Evolutionary conservation across 2,888 invertebrate genomes (phyloP).

Genomic region (Machimus atricapillus): DNA sequence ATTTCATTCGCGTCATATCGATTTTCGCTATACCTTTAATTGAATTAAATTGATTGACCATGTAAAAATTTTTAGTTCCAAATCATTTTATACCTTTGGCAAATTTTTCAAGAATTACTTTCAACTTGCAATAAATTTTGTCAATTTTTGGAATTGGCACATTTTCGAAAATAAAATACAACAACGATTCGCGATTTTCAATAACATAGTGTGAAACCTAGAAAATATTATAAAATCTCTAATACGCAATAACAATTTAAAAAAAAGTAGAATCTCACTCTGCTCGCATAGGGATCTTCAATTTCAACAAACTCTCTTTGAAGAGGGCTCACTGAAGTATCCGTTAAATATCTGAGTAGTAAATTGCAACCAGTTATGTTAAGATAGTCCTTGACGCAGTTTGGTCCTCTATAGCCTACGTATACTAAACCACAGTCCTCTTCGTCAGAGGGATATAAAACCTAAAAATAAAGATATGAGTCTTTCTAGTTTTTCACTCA

Average conservation of each 20-base stretch:
- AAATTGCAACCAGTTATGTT: conserved; percentile 72
- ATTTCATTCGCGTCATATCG: conserved; percentile 78
- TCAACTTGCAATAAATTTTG: conserved; percentile 68
- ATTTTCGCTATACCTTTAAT: conserved; percentile 64
- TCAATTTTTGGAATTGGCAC: conserved; percentile 75
- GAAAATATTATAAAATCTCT: neutral
- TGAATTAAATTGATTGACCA: neutral
- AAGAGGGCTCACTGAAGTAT: conserved; percentile 86
- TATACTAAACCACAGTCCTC: conserved; percentile 81
- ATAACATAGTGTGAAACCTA: conserved; percentile 61
- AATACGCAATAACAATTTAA: neutral
- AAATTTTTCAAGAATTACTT: conserved; percentile 63
- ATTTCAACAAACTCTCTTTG: conserved; percentile 83
- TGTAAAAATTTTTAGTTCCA: too few relatives aligned
- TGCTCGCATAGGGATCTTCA: conserved; percentile 81
- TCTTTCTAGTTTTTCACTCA: neutral
- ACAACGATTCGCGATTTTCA: conserved; percentile 75
- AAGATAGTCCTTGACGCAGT: conserved; percentile 65
- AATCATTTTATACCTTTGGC: conserved; percentile 52
- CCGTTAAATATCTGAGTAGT: conserved; percentile 81
- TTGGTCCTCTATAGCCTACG: conserved; percentile 82
- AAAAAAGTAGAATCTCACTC: conserved; percentile 63
- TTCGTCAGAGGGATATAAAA: conserved; percentile 74
- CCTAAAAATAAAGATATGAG: neutral
- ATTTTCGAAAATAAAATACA: conserved; percentile 77